phyloP scores from a whole-genome alignment of 2,888 invertebrate species.

The Drosophila percnosoma region DNA sequence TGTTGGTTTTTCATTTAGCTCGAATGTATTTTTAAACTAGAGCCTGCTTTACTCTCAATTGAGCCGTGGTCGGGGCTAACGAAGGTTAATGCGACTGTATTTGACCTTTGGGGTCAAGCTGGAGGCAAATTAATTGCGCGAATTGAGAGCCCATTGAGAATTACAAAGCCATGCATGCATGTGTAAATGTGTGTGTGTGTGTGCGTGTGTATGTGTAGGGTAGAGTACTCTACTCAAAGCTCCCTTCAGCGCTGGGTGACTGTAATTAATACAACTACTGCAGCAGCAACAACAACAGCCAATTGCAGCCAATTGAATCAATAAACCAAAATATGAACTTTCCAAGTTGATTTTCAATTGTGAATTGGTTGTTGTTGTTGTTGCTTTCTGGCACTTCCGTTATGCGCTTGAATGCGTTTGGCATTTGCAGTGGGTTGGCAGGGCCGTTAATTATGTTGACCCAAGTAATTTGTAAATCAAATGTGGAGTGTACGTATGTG shows the following conservation, averaged over 20 bases:
- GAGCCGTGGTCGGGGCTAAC: slow-evolving; percentile 77
- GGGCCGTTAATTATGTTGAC: slow-evolving; percentile 71
- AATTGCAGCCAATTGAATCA: slow-evolving; percentile 77
- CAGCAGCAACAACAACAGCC: slow-evolving; percentile 28
- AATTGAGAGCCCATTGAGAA: slow-evolving; percentile 57
- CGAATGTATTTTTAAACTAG: slow-evolving; percentile 38
- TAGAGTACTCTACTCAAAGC: not conserved
- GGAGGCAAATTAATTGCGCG: slow-evolving; percentile 75
- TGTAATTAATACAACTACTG: slow-evolving; percentile 60
- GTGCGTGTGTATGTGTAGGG: not conserved
- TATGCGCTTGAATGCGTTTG: slow-evolving; percentile 36
- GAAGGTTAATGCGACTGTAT: slow-evolving; percentile 83
- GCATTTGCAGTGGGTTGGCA: slow-evolving; percentile 49
- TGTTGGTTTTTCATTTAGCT: slow-evolving; percentile 19
- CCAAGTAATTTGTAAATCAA: slow-evolving; percentile 67
- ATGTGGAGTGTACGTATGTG: slow-evolving; percentile 49
- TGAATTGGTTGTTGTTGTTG: slow-evolving; percentile 24
- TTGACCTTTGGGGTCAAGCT: slow-evolving; percentile 81
- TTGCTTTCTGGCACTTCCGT: slow-evolving; percentile 53
- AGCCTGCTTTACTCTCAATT: slow-evolving; percentile 59
- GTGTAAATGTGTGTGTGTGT: not conserved
- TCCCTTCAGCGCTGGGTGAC: slow-evolving; percentile 18
- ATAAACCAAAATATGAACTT: slow-evolving; percentile 61
- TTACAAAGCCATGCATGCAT: not conserved
- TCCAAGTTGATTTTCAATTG: slow-evolving; percentile 55